Evolutionary conservation across 1,140 invertebrate genomes (phyloP), one percentile per base, ranked within the genome.

Genomic region (Drosophila auraria): DNA sequence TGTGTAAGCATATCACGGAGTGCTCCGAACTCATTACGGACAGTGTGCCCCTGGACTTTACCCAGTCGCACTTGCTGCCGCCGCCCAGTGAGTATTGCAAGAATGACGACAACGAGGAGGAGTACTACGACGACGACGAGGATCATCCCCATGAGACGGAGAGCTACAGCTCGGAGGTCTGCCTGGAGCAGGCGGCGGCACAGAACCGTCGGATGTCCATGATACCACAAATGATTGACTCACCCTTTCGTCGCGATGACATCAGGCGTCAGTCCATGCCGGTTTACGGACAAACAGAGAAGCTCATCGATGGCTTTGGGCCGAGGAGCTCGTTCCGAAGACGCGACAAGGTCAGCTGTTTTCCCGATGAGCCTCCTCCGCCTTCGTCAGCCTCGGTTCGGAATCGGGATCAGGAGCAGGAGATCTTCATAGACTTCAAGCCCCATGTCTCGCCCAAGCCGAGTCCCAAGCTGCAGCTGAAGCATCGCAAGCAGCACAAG

Each of bases 401-500:
- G 51, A 95, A 96, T 76, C 53, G 94, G 51, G 95, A 96, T 76
- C 53, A 57, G 54, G 96, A 96, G 91, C 95, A 96, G 83, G 97
- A 97, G 93, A 97, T 97, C 64, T 95, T 97, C 51, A 97, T 97
- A 75, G 96, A 97, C 92, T 97, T 97, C 91, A 97, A 97, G 93
- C 96, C 96, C 12, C 95, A 96, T 50, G 94, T 96, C 2, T 94
- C 94, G 7, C 94, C 94, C 93, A 96, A 91, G 94, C 95, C 59
- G 93, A 95, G 80, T 95, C 94, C 53, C 94, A 94, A 82, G 93
- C 82, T 77, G 92, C 93, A 94, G 53, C 78, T 93, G 82, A 94
- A 94, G 78, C 91, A 92, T 38, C 78, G 90, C 3, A 91, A 90
- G 54, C 87, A 91, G 40, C 86, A 90, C 57, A 90, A 90, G 65